phyloP scores from a whole-genome alignment of 2,113 vertebrate genomes.

The Oryzias celebensis region DNA sequence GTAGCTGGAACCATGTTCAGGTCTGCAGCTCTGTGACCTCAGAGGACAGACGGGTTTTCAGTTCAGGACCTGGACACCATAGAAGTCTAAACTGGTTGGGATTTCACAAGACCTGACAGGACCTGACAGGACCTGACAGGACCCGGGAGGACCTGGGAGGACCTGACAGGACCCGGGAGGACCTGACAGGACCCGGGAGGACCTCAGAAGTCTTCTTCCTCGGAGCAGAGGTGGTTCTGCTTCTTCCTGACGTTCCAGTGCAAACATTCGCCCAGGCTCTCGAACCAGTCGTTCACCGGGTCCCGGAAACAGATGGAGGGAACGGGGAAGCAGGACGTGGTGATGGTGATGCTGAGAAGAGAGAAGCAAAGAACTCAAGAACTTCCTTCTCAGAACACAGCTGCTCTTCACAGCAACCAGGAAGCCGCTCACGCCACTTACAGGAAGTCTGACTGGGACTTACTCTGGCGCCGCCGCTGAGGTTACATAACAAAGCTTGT shows the following conservation, averaged over 20 bases:
- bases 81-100: background rate
- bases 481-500: conserved; percentile 38
- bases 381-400: background rate
- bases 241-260: conserved; percentile 87
- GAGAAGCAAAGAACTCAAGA: background rate
- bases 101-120: background rate
- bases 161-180: background rate
- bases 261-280: conserved; percentile 81
- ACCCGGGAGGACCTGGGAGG: conserved; percentile 11
- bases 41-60: background rate
- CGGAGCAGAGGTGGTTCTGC: conserved; percentile 76
- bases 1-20: no score
- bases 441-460: conserved; percentile 7
- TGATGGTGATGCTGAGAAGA: conserved; percentile 78
- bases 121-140: background rate
- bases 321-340: conserved; percentile 82
- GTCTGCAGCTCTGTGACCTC: no score
- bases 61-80: background rate
- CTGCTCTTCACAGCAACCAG: conserved; percentile 10
- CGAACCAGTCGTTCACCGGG: conserved; percentile 84
- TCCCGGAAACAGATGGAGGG: conserved; percentile 83
- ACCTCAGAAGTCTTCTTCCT: conserved; percentile 73
- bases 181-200: background rate
- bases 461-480: background rate
- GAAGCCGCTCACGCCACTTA: conserved; percentile 27